phyloP scores from a whole-genome alignment of 2,113 vertebrate species.

The Petromus typicus region DNA sequence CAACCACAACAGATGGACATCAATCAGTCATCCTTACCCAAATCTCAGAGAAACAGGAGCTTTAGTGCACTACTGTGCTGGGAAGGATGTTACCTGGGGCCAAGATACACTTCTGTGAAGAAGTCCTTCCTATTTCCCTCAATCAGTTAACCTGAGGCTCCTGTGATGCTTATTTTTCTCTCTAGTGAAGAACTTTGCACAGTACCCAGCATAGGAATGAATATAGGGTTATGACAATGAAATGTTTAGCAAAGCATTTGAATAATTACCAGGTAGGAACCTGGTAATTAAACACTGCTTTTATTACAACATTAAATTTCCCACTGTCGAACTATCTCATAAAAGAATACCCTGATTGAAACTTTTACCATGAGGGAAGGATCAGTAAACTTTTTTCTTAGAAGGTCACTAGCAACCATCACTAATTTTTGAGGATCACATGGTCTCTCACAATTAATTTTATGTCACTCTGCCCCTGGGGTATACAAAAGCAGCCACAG shows the following conservation, averaged over 20 bases:
- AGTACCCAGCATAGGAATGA: neutral
- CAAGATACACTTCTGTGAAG: neutral
- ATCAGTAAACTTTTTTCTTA: neutral
- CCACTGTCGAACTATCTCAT: neutral
- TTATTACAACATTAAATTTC: conserved; percentile 1
- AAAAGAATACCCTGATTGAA: neutral
- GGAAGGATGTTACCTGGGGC: neutral
- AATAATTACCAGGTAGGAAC: neutral
- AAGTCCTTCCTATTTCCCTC: neutral
- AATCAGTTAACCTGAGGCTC: neutral
- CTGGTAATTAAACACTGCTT: neutral
- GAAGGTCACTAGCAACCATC: neutral
- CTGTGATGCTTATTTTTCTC: neutral
- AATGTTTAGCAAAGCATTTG: neutral
- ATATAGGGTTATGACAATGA: neutral
- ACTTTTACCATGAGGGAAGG: neutral
- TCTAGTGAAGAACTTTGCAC: neutral
- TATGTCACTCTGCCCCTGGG: neutral
- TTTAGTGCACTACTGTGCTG: neutral
- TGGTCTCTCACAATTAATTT: neutral
- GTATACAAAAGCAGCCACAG: neutral
- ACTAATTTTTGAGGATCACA: neutral
- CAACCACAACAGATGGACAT: neutral
- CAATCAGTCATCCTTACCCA: neutral
- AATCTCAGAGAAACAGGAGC: neutral